Base-by-base conservation (phyloP, 1,140 invertebrate genomes). In the Lepidurus apus region DNA sequence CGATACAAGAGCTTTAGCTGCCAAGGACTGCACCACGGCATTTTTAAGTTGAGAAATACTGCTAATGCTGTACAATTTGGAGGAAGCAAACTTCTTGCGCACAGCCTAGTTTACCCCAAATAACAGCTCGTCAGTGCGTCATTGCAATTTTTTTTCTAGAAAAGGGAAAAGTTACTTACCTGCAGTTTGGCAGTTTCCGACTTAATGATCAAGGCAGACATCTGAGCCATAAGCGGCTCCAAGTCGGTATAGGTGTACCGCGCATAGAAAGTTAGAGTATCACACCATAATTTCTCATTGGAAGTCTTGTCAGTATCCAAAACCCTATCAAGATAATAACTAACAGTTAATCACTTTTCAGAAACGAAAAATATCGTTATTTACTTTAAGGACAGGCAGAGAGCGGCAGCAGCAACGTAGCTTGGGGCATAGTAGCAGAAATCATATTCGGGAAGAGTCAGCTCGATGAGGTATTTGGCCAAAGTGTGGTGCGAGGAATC, bases 401-500 rank as follows among this genome's bases (percentile, higher is more conserved):
- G 85, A 44, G 92, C 89, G 73, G 90, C 90, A 77, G 93, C 93
- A 75, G 93, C 93, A 73, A 92, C 85, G n/a, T 90, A 81, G 13
- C 96, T 98, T 6, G 97, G 95, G 77, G 87, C 86, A 83, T 92
- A 89, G 83, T 95, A 91, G 42, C 90, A 90, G 86, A 96, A 88
- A 44, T 91, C 88, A 83, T 97, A 96, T 73, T 97, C 91, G 13
- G 95, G 85, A 65, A 97, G 85, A 79, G 91, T 88, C 43, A 98
- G 85, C 85, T 99, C 97, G 81, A 96, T 89, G 76, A 98, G 90
- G 84, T 97, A 98, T 87, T 98, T 98, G 8, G 95, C 95, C 84
- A 97, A 86, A 74, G 90, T 91, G 84, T 98, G 95, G 83, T 93
- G 90, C 78, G 87, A 87, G 17, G 90, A 85, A 81, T 88, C 90